These are phyloP conservation scores for Cephus nigrinus DNA, from an alignment of 2,888 invertebrate genomes.

Conservation along the genomic window DNA sequence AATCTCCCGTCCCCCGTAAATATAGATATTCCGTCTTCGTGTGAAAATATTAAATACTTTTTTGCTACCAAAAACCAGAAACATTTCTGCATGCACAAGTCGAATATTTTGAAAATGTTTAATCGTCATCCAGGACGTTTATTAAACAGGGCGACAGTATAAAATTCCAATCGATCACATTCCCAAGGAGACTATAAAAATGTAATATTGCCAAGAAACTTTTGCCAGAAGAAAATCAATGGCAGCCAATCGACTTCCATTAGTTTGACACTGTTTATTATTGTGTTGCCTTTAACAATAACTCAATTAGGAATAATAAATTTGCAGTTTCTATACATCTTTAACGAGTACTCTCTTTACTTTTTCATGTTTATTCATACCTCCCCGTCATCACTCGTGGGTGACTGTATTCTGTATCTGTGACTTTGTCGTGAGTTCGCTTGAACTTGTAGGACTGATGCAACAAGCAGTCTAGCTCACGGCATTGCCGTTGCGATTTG, in stretches of 20 bases:
- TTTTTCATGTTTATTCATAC: background rate
- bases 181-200: background rate
- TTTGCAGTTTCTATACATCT: background rate
- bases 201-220: background rate
- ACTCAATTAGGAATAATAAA: background rate
- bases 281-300: background rate
- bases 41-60: background rate
- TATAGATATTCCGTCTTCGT: background rate
- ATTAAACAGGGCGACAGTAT: background rate
- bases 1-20: background rate
- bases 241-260: background rate
- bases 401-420: background rate
- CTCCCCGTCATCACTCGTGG: background rate
- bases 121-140: background rate
- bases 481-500: conserved; percentile 13
- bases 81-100: background rate
- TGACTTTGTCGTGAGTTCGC: background rate
- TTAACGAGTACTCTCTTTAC: background rate
- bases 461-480: background rate
- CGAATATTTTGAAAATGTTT: background rate
- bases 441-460: background rate
- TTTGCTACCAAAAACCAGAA: background rate
- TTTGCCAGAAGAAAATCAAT: background rate
- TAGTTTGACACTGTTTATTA: background rate
- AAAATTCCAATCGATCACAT: background rate